Conservation (phyloP, 1,140 invertebrate species). For the Drosophila navojoa region DNA sequence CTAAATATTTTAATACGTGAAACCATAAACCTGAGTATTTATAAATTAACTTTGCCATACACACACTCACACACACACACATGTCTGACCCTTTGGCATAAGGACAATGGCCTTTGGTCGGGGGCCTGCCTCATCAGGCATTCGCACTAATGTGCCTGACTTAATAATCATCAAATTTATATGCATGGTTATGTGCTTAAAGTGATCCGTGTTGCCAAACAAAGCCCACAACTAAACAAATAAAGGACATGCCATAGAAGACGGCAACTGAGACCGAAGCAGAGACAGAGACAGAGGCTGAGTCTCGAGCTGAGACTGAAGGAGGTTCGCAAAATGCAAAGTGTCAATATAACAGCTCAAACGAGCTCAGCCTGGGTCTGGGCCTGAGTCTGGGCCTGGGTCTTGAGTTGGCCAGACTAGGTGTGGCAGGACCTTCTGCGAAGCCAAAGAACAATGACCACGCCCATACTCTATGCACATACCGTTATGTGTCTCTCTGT, state of each 20-base stretch:
- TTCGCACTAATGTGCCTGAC: constrained; percentile 82
- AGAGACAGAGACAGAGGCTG: constrained; percentile 19
- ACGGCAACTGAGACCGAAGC: not conserved
- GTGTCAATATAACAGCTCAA: constrained; percentile 63
- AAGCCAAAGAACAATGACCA: constrained; percentile 34
- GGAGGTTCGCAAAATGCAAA: constrained; percentile 37
- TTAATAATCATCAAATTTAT: constrained; percentile 84
- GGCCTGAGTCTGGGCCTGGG: constrained; percentile 21
- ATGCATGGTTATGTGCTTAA: constrained; percentile 83
- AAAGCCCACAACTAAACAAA: constrained; percentile 30
- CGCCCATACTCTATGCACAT: constrained; percentile 36
- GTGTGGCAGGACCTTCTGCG: constrained; percentile 26
- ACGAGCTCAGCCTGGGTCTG: constrained; percentile 28
- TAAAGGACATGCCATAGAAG: constrained; percentile 22
- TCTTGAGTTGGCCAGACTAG: constrained; percentile 27
- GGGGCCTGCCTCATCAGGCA: constrained; percentile 67
- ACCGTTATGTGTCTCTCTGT: constrained; percentile 41
- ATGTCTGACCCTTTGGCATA: constrained; percentile 35
- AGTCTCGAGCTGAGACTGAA: constrained; percentile 8
- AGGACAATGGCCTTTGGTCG: constrained; percentile 15
- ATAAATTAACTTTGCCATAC: constrained; percentile 69
- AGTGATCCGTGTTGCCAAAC: constrained; percentile 41
- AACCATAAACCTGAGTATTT: constrained; percentile 77
- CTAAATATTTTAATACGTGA: constrained; percentile 79
- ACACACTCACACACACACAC: constrained; percentile 21